Percentiles rank a stretch among this genome's conserved stretches.
phyloP scores from a whole-genome alignment of 1,140 invertebrate genomes.

The Euglossa dilemma region DNA sequence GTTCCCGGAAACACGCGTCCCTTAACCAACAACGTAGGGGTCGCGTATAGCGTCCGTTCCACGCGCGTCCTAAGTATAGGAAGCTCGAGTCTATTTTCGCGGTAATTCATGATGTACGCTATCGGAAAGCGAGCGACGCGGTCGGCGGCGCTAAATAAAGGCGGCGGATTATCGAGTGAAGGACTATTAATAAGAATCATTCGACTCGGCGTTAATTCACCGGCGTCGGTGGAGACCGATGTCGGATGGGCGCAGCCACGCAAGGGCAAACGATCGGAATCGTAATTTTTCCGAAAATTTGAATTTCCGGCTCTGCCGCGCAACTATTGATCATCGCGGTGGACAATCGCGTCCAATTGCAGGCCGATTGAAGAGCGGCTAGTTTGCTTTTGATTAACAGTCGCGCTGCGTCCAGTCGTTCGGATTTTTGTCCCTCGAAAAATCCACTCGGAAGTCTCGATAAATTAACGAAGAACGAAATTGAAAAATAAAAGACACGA shows the following conservation, averaged over 20 bases:
- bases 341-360: neutral
- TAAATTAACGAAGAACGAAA: neutral
- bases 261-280: too few relatives aligned
- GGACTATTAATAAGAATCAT: slow-evolving; percentile 40
- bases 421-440: neutral
- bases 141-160: slow-evolving; percentile 42
- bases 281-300: neutral
- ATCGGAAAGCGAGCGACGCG: slow-evolving; percentile 31
- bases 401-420: neutral
- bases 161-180: slow-evolving; percentile 33
- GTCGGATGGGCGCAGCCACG: neutral
- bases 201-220: neutral
- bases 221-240: neutral
- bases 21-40: neutral
- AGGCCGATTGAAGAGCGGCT: neutral
- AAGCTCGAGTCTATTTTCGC: slow-evolving; percentile 45
- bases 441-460: neutral
- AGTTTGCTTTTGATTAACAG: neutral
- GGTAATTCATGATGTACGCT: slow-evolving; percentile 44
- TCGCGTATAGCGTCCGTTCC: neutral
- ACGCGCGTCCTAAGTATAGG: slow-evolving; percentile 45
- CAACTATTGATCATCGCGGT: neutral
- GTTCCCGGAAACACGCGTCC: neutral
- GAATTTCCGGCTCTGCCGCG: neutral
- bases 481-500: neutral